These are phyloP conservation scores for Saccopteryx bilineata DNA, from an alignment of 2,113 vertebrate species.

Conservation along the genomic window DNA sequence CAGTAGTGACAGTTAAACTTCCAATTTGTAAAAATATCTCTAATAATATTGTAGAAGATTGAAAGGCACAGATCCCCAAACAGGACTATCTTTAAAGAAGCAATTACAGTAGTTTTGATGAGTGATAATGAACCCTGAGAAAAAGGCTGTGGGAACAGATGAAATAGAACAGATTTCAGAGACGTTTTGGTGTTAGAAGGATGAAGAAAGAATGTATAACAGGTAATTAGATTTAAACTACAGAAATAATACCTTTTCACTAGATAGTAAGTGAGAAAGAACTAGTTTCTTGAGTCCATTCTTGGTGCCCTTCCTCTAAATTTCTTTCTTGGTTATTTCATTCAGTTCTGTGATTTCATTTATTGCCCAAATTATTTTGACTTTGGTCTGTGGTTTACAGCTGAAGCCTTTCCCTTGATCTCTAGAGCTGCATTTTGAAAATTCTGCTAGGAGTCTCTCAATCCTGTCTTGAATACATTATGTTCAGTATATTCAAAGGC, in stretches of 20 bases:
- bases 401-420: neutral
- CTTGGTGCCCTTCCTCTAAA: neutral
- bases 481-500: neutral
- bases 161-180: neutral
- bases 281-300: constrained; percentile 20
- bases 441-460: neutral
- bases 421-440: constrained; percentile 33
- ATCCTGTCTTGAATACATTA: neutral
- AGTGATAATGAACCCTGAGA: neutral
- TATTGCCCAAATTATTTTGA: constrained; percentile 2
- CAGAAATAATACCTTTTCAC: constrained; percentile 22
- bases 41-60: neutral
- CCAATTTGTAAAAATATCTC: neutral
- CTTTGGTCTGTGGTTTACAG: constrained; percentile 40
- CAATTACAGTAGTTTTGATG: neutral
- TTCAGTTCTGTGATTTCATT: constrained; percentile 19
- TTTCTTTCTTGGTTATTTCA: constrained; percentile 33
- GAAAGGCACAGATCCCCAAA: neutral
- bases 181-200: constrained; percentile 6
- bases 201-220: constrained; percentile 2
- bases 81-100: neutral
- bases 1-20: constrained; percentile 10
- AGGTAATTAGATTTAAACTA: neutral
- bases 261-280: neutral
- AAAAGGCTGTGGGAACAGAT: neutral